These are phyloP conservation scores for Petrocephalus schoutedeni DNA, from an alignment of 2,797 vertebrate species.

Conservation along the genomic window DNA sequence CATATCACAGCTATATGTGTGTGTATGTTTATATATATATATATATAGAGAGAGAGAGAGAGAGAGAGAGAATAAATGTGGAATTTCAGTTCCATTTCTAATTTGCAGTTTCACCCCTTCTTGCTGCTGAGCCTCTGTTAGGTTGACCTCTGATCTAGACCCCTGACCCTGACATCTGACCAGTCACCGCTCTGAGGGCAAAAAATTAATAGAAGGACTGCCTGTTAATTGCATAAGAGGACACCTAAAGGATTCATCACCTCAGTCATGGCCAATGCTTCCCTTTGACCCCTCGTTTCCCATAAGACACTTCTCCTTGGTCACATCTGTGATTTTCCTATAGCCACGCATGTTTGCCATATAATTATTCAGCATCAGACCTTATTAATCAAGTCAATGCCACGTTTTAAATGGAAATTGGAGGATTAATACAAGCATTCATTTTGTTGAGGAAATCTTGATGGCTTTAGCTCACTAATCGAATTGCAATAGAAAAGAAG, in stretches of 20 bases:
- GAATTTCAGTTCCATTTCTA: conserved; percentile 60
- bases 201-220: conserved; percentile 97
- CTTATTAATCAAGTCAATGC: conserved; percentile 99
- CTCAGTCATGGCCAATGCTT: conserved; percentile 99
- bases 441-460: conserved; percentile 97
- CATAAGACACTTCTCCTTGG: conserved; percentile 86
- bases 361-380: conserved; percentile 99
- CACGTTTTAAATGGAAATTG: conserved; percentile 99
- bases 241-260: conserved; percentile 97
- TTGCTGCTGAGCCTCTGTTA: conserved; percentile 68
- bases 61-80: conserved; percentile 13
- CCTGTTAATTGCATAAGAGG: conserved; percentile 99
- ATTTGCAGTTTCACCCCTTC: conserved; percentile 63
- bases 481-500: conserved; percentile 97
- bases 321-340: conserved; percentile 94
- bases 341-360: conserved; percentile 79
- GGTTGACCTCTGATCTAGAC: conserved; percentile 88
- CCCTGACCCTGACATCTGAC: conserved; percentile 93
- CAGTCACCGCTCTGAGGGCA: conserved; percentile 90
- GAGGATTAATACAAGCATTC: conserved; percentile 99
- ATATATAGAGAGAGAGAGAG: not conserved
- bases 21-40: not conserved
- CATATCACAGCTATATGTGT: not conserved
- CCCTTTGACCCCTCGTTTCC: conserved; percentile 88
- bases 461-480: conserved; percentile 97